Evolutionary conservation across 2,888 invertebrate genomes (phyloP), one percentile per base, ranked within the genome.

Genomic region (Drosophila silvestris): DNA sequence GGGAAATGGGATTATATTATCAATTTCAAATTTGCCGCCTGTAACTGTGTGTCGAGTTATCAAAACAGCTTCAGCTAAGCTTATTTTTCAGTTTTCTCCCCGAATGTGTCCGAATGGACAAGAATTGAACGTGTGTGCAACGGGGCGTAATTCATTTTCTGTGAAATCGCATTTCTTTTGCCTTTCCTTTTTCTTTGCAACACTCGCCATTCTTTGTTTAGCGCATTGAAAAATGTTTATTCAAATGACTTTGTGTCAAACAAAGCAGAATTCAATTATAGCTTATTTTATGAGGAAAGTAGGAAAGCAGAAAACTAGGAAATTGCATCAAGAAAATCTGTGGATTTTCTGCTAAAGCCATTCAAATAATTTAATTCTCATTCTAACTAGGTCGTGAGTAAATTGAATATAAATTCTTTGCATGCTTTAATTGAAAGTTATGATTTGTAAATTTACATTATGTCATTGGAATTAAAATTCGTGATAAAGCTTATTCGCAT

Each of bases 1-100:
- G 35, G 16, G 47, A 30, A 41, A 19, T 41, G 64, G 74, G 82
- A 87, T 89, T 89, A 89, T 71, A 66, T 75, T 78, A 72, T 79
- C 71, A 82, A 72, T 85, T 82, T 85, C 41, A 39, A 66, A 61
- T 58, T 62, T 57, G 41, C 56, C 84, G 75, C 66, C 44, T 64
- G 41, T 66, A 69, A 47, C 33, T 57, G 47, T 28, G 26, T 54
- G 53, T 26, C 41, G n/a, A 47, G 53, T 39, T 75, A 77, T 69
- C 63, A 63, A 51, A 47, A 47, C 28, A 58, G 52, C 50, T 37
- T 33, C 58, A 30, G 41, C 56, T 4, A 50, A 47, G 51, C n/a
- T 52, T 66, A 32, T 63, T 63, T 41, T 59, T 52, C 37, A 33
- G 53, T 69, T 62, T 73, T 68, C 52, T 47, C 16, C 51, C 35